phyloP scores from a whole-genome alignment of 1,140 invertebrate species.

The Bombus sibiricus region DNA sequence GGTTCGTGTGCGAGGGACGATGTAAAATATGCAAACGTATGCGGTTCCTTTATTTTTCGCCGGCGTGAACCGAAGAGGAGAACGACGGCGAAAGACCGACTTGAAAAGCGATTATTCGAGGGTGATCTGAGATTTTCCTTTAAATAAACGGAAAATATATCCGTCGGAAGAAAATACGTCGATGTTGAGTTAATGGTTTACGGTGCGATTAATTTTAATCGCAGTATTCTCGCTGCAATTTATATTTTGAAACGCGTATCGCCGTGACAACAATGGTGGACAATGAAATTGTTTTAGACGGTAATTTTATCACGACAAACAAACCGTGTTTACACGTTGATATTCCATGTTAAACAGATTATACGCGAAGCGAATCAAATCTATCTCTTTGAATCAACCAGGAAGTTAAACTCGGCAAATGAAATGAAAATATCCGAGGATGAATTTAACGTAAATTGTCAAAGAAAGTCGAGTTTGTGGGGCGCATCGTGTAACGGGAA shows the following conservation, averaged over 20 bases:
- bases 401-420: background rate
- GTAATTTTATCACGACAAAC: background rate
- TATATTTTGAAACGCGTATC: background rate
- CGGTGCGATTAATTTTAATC: background rate
- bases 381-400: background rate
- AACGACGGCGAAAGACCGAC: background rate
- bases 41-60: constrained; percentile 18
- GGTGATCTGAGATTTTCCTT: too few relatives aligned
- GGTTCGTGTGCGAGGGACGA: background rate
- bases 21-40: constrained; percentile 37
- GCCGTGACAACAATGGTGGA: background rate
- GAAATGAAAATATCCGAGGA: background rate
- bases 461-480: background rate
- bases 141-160: too few relatives aligned
- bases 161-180: background rate
- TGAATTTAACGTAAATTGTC: background rate
- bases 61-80: background rate
- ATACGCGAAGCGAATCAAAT: background rate
- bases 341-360: background rate
- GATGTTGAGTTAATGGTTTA: background rate
- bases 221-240: background rate
- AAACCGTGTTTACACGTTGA: background rate
- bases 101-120: background rate
- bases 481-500: background rate
- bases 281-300: background rate